Percentiles rank a stretch among this genome's conserved stretches.
These are phyloP conservation scores for Anarhynchus alexandrinus DNA, from an alignment of 2,113 vertebrate species.

Conservation along the genomic window DNA sequence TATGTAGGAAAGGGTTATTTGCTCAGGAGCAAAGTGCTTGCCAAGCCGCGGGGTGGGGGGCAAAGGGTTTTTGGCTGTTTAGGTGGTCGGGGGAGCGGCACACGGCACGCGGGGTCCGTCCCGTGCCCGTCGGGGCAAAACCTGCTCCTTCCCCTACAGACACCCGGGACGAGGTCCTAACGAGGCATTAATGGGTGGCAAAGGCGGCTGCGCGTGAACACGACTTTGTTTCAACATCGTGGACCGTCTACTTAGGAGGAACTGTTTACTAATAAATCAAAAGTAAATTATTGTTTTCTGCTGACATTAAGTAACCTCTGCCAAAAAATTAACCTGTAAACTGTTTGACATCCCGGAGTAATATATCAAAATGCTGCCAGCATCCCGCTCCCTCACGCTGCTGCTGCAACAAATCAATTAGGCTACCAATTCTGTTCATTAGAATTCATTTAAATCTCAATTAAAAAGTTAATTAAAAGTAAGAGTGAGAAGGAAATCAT, in stretches of 20 bases:
- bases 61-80: background rate
- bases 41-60: background rate
- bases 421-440: slow-evolving; percentile 79
- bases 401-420: slow-evolving; percentile 80
- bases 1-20: slow-evolving; percentile 24
- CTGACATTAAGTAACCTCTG: slow-evolving; percentile 54
- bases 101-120: too few species aligned
- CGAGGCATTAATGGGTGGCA: background rate
- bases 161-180: background rate
- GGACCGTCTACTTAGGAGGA: background rate
- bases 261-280: background rate
- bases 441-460: slow-evolving; percentile 82
- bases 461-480: slow-evolving; percentile 83
- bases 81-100: rapidly evolving
- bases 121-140: background rate
- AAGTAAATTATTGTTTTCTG: slow-evolving; percentile 45
- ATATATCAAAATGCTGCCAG: slow-evolving; percentile 56
- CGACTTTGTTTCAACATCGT: background rate
- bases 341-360: slow-evolving; percentile 52
- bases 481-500: slow-evolving; percentile 76
- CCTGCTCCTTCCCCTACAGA: too few species aligned
- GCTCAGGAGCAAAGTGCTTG: background rate
- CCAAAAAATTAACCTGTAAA: slow-evolving; percentile 73
- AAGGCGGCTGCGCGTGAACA: background rate
- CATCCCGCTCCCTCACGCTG: slow-evolving; percentile 60